Base-by-base conservation (phyloP, 2,888 invertebrate species). In the Mechanitis mazaeus region DNA sequence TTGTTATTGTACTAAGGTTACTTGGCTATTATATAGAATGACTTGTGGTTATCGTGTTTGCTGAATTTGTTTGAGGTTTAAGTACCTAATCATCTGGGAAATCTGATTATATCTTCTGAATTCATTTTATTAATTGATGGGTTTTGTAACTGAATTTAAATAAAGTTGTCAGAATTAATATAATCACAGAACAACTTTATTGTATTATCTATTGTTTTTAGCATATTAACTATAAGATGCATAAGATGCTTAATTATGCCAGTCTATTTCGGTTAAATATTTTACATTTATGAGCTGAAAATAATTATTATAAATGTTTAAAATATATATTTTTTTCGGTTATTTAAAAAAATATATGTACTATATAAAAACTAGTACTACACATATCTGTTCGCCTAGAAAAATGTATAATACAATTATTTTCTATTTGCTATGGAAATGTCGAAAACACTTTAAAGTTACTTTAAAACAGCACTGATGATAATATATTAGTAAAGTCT, bases 1-100 rank as follows among this genome's bases (percentile, higher is more conserved):
- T 70, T 47, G 54, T 56, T 54, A 57, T 63, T 60, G 55, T 60
- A 28, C 35, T 50, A 38, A 46, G 57, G 56, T 63, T 61, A 55
- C 58, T 58, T 61, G 59, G 45, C 59, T 47, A 61, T 58, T 64
- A 53, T 56, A 46, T 33, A 31, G 47, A 59, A 53, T 57, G 57
- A 53, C 45, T 61, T 58, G 59, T 60, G 56, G 64, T 60, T 59
- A 59, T 54, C 54, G 20, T 38, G 55, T 62, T 54, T 61, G 45
- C 56, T 31, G 33, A 35, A 54, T 54, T 54, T 59, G 55, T 54
- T 50, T 31, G 53, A 38, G n/a, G 31, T 59, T 54, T 33, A 33
- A 45, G n/a, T 45, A 33, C 42, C 33, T 47, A 54, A 50, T 38
- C 54, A 55, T 42, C 54, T 31, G 42, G 33, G 47, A 61, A 46